Conservation (phyloP, 1,140 invertebrate species). For the Brachionus sp. region DNA sequence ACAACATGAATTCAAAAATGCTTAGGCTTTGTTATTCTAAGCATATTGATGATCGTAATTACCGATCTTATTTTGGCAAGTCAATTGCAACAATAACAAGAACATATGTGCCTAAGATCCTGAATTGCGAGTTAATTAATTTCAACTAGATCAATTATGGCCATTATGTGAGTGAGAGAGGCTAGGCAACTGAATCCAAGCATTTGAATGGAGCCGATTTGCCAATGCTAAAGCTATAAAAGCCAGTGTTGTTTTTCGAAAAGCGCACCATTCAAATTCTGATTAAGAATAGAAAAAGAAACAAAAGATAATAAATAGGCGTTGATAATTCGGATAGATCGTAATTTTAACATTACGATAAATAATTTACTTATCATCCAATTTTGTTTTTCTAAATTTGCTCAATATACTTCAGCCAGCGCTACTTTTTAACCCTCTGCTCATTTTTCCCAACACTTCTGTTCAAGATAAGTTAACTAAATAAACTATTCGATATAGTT, state of each 20-base stretch:
- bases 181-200: not conserved
- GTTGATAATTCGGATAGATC: constrained; percentile 2
- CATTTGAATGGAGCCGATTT: not conserved
- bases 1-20: not conserved
- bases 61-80: not conserved
- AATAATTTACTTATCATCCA: constrained; percentile 23
- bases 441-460: not conserved
- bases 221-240: not conserved
- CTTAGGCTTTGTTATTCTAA: not conserved
- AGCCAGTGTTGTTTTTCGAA: not conserved
- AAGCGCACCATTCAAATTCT: not conserved
- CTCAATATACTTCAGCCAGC: not conserved
- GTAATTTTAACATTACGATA: not conserved
- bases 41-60: constrained; percentile 21
- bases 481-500: not conserved
- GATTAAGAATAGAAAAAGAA: not conserved
- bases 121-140: constrained; percentile 17
- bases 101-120: not conserved
- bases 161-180: not conserved
- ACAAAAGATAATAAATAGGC: not conserved
- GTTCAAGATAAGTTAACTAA: constrained; percentile 26
- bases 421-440: not conserved
- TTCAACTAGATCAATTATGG: not conserved
- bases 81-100: not conserved
- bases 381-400: not conserved